These are phyloP conservation scores for Gouania willdenowi DNA, from an alignment of 2,797 vertebrate genomes.

Conservation along the genomic window DNA sequence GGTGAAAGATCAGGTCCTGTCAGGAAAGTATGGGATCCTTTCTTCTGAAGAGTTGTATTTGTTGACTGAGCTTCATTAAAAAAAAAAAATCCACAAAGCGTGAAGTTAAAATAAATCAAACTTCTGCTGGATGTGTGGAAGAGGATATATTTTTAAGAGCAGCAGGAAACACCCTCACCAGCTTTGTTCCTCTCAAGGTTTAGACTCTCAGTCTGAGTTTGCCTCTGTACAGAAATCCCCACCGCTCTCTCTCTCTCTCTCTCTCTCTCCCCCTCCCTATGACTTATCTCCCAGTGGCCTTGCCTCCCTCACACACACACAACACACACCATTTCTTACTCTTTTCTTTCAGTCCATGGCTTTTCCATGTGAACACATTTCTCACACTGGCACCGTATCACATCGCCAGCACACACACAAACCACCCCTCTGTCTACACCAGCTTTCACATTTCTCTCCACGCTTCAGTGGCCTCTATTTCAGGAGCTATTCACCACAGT, in stretches of 20 bases:
- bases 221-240: not conserved
- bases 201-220: conserved; percentile 14
- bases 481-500: conserved; percentile 46
- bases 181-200: conserved; percentile 20
- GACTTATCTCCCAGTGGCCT: conserved; percentile 9
- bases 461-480: conserved; percentile 47
- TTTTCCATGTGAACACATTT: conserved; percentile 23
- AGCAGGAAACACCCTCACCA: conserved; percentile 15
- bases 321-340: conserved; percentile 4
- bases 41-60: no score
- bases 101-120: not conserved
- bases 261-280: not conserved
- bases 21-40: no score
- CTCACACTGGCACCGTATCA: conserved; percentile 32
- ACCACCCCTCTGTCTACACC: conserved; percentile 3
- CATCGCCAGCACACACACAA: conserved; percentile 16
- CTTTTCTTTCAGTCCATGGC: conserved; percentile 31
- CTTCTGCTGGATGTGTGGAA: not conserved
- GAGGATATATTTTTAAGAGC: not conserved
- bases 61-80: no score
- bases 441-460: conserved; percentile 40
- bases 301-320: conserved; percentile 5
- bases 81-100: conserved; percentile 3
- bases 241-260: not conserved
- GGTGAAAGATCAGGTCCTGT: not conserved